A percentile compares a stretch with the other conserved stretches of the same genome.
Conservation (phyloP, 2,888 invertebrate species). For the Quadriops clusia region DNA sequence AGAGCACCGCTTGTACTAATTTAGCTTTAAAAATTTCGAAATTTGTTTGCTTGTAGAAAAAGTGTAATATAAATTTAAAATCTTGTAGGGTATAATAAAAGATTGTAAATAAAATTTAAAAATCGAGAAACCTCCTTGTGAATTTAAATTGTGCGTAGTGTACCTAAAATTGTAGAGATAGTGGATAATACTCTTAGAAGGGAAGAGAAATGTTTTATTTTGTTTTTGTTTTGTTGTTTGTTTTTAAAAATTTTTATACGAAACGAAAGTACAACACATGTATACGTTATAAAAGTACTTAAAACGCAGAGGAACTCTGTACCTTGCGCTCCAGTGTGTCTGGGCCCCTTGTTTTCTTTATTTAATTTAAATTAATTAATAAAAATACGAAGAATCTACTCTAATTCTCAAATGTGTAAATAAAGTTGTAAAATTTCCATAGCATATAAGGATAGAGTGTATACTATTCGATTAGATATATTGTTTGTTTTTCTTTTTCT, state of each 20-base stretch:
- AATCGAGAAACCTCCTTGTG: conserved; percentile 34
- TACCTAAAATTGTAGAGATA: conserved; percentile 23
- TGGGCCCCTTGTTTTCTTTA: conserved; percentile 21
- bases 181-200: conserved; percentile 18
- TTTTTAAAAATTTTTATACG: conserved; percentile 14
- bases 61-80: conserved; percentile 11
- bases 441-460: conserved; percentile 37
- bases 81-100: background rate
- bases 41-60: conserved; percentile 13
- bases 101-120: conserved; percentile 12
- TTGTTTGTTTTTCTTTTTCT: conserved; percentile 28
- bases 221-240: conserved; percentile 14
- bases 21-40: conserved; percentile 13
- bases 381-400: conserved; percentile 11
- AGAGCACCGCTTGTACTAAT: conserved; percentile 33
- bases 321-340: conserved; percentile 35
- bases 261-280: conserved; percentile 37
- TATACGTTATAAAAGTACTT: conserved; percentile 32
- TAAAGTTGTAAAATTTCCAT: conserved; percentile 34
- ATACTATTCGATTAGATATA: conserved; percentile 32
- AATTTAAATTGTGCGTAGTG: conserved; percentile 33
- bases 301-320: conserved; percentile 29
- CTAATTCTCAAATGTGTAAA: conserved; percentile 26
- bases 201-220: conserved; percentile 12
- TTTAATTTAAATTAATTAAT: conserved; percentile 2